A percentile compares a stretch with the other conserved stretches of the same genome.
These are phyloP conservation scores for Galeopsomyia nigrocyanea DNA, from an alignment of 2,888 invertebrate species.

Conservation along the genomic window DNA sequence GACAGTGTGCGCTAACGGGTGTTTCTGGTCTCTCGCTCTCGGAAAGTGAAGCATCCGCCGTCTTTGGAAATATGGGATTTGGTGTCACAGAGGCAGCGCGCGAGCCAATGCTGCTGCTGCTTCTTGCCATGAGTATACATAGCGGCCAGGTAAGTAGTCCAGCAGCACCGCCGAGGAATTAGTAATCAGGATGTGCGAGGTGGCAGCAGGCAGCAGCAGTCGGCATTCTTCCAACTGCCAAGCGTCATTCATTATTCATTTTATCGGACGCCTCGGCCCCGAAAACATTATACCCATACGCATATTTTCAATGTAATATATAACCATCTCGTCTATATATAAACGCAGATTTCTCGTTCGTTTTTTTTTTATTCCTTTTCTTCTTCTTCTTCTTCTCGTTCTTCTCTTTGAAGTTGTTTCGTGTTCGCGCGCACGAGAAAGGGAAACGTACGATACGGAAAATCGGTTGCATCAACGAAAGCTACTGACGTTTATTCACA, in stretches of 20 bases:
- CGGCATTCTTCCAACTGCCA: slow-evolving; percentile 41
- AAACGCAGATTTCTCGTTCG: background rate
- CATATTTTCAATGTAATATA: too few species aligned
- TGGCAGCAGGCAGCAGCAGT: background rate
- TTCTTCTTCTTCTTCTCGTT: background rate
- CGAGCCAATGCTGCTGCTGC: background rate
- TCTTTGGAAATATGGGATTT: slow-evolving; percentile 64
- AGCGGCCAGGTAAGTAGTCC: background rate
- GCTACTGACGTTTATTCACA: background rate
- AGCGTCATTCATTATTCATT: slow-evolving; percentile 51
- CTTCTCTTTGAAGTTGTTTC: background rate
- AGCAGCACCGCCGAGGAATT: slow-evolving; percentile 56
- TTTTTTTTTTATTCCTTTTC: background rate
- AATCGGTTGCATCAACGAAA: background rate
- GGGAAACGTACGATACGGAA: slow-evolving; percentile 14
- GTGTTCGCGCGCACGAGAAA: slow-evolving; percentile 5
- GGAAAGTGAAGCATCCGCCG: slow-evolving; percentile 43
- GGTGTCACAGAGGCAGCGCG: slow-evolving; percentile 65
- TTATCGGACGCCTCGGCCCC: too few species aligned
- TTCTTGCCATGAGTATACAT: background rate
- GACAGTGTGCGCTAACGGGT: too few species aligned
- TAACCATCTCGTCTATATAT: background rate
- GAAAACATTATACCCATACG: too few species aligned
- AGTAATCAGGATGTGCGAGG: slow-evolving; percentile 63
- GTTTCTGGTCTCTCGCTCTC: slow-evolving; percentile 7